phyloP scores from a whole-genome alignment of 2,797 vertebrate species.

The Aythya fuligula region DNA sequence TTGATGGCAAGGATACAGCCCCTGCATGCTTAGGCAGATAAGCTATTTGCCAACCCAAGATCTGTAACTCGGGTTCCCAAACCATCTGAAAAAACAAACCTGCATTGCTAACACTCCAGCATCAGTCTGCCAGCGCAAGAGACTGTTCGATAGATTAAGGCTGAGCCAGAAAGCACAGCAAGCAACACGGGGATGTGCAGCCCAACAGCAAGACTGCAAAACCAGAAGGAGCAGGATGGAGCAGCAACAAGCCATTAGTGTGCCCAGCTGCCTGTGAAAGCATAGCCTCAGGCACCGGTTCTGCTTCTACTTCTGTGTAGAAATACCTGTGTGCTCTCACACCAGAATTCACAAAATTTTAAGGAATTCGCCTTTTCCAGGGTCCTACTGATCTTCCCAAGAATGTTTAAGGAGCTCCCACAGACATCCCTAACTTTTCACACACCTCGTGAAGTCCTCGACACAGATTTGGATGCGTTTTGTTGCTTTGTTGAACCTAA shows the following conservation, averaged over 20 bases:
- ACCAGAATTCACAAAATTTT: not conserved
- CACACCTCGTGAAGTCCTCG: not conserved
- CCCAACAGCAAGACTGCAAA: not conserved
- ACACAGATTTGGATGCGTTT: fast-evolving
- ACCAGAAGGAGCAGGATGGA: not conserved
- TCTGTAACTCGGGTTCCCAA: not conserved
- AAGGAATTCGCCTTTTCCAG: not conserved
- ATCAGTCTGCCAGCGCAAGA: not conserved
- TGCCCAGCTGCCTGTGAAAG: not conserved
- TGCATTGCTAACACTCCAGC: not conserved
- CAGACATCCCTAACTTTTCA: not conserved
- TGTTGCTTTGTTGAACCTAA: not conserved
- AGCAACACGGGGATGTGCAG: not conserved
- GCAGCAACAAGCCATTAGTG: not conserved
- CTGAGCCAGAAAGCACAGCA: not conserved
- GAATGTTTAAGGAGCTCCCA: not conserved
- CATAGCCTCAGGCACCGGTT: not conserved
- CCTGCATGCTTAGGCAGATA: not conserved
- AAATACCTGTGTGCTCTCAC: not conserved
- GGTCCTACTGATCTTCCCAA: not conserved
- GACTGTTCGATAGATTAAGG: not conserved
- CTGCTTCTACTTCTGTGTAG: not conserved
- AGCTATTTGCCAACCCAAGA: not conserved
- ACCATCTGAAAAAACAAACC: not conserved
- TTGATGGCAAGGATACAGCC: not conserved